phyloP scores from a whole-genome alignment of 2,113 vertebrate genomes.

The Neodon shergylaensis region DNA sequence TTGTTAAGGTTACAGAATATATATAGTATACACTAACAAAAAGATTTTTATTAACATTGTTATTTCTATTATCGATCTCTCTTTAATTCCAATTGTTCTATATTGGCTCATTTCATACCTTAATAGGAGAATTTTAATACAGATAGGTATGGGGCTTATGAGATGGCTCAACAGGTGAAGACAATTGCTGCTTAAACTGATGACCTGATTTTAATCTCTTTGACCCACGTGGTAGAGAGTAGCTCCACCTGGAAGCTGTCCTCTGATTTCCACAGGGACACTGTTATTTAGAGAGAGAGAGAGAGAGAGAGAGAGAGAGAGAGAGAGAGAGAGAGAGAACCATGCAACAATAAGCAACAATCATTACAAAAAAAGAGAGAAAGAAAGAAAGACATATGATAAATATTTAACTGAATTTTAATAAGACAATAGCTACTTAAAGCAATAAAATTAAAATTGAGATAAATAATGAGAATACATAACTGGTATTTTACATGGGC shows the following conservation, averaged over 20 bases:
- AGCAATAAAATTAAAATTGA: background rate
- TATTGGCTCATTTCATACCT: background rate
- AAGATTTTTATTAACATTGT: background rate
- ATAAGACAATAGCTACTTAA: background rate
- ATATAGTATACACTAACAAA: no score
- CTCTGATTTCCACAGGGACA: background rate
- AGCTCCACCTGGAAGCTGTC: background rate
- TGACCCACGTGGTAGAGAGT: background rate
- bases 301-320: background rate
- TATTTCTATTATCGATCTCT: background rate
- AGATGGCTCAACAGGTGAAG: background rate
- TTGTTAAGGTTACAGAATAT: background rate
- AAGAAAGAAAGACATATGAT: background rate
- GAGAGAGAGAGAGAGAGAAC: background rate
- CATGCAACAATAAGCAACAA: background rate
- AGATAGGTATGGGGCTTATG: background rate
- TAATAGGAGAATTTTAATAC: constrained; percentile 1
- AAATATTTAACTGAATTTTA: background rate
- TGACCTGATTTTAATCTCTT: background rate
- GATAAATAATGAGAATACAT: background rate
- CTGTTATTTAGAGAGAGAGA: background rate
- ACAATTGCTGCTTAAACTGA: background rate
- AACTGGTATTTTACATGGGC: background rate
- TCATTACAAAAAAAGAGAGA: background rate
- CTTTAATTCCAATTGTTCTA: constrained; percentile 3